A percentile compares a stretch with the other conserved stretches of the same genome.
Evolutionary conservation across 2,113 vertebrate genomes (phyloP).

Genomic region (Amphiprion ocellaris): DNA sequence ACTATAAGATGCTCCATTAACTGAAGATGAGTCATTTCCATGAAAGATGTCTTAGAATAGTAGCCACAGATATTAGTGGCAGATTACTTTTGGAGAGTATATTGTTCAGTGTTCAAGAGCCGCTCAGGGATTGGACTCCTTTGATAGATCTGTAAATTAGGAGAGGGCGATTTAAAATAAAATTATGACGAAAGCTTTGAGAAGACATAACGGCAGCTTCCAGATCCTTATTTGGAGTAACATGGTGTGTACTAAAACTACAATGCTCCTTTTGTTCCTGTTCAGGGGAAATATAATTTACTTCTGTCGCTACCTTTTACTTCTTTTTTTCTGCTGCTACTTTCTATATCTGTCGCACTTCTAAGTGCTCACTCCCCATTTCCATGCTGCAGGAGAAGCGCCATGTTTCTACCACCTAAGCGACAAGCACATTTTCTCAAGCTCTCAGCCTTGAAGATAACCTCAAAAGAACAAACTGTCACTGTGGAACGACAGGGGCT

Average conservation of each 20-base stretch:
- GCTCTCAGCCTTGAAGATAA: slow-evolving; percentile 72
- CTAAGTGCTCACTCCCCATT: not conserved
- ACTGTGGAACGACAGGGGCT: slow-evolving; percentile 48
- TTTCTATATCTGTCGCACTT: not conserved
- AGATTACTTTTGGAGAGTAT: slow-evolving; percentile 70
- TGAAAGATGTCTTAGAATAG: slow-evolving; percentile 57
- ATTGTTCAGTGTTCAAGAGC: slow-evolving; percentile 57
- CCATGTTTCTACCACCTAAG: slow-evolving; percentile 41
- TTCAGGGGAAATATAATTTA: not conserved
- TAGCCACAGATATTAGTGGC: slow-evolving; percentile 28
- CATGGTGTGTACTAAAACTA: not conserved
- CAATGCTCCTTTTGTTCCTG: not conserved
- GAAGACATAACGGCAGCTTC: not conserved
- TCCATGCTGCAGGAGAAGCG: slow-evolving; percentile 15
- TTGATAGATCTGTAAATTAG: slow-evolving; percentile 16
- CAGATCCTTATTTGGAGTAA: slow-evolving; percentile 13
- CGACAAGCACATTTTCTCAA: slow-evolving; percentile 63
- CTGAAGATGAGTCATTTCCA: slow-evolving; percentile 50
- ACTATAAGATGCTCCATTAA: slow-evolving; percentile 39
- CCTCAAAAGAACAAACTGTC: slow-evolving; percentile 70
- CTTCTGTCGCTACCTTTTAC: not conserved
- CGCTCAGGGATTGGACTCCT: slow-evolving; percentile 25
- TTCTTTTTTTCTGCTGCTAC: not conserved
- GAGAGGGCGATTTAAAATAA: slow-evolving; percentile 19
- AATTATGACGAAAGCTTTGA: slow-evolving; percentile 15